These are phyloP conservation scores for Rhinichthys osculus DNA, from an alignment of 2,797 vertebrate species.

Conservation along the genomic window DNA sequence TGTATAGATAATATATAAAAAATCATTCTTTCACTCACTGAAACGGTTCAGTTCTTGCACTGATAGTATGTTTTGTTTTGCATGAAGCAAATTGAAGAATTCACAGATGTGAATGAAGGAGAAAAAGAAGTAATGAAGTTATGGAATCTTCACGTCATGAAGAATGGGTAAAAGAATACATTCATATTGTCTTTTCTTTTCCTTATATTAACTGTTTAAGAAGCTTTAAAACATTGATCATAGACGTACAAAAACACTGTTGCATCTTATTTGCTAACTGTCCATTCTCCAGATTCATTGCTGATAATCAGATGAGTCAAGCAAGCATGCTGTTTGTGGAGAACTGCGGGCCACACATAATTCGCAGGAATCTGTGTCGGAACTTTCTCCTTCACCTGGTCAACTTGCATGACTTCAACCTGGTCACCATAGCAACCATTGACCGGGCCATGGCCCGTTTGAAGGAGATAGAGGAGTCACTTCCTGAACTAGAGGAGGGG, in stretches of 20 bases:
- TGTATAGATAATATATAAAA: not conserved
- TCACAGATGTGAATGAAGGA: constrained; percentile 98
- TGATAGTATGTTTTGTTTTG: not conserved
- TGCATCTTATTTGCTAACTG: constrained; percentile 28
- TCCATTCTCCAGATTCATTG: constrained; percentile 87
- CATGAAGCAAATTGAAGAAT: constrained; percentile 96
- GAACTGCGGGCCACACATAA: constrained; percentile 90
- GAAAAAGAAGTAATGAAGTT: constrained; percentile 99
- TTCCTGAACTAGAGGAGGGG: constrained; percentile 69
- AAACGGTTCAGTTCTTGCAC: not conserved
- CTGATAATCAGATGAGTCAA: constrained; percentile 99
- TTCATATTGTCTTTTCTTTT: constrained; percentile 27
- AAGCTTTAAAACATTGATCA: constrained; percentile 38
- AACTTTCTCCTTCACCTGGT: constrained; percentile 98
- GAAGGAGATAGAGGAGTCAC: constrained; percentile 86
- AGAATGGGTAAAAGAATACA: constrained; percentile 83
- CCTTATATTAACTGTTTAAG: constrained; percentile 59
- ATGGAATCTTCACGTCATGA: constrained; percentile 99
- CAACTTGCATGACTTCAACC: constrained; percentile 99
- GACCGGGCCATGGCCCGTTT: constrained; percentile 92
- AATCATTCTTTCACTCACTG: not conserved
- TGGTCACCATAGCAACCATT: constrained; percentile 94
- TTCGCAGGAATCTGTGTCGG: constrained; percentile 95
- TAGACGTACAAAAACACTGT: constrained; percentile 76
- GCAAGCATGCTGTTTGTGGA: constrained; percentile 97